These are phyloP conservation scores for Limosa lapponica DNA, from an alignment of 2,797 vertebrate genomes.

Conservation along the genomic window DNA sequence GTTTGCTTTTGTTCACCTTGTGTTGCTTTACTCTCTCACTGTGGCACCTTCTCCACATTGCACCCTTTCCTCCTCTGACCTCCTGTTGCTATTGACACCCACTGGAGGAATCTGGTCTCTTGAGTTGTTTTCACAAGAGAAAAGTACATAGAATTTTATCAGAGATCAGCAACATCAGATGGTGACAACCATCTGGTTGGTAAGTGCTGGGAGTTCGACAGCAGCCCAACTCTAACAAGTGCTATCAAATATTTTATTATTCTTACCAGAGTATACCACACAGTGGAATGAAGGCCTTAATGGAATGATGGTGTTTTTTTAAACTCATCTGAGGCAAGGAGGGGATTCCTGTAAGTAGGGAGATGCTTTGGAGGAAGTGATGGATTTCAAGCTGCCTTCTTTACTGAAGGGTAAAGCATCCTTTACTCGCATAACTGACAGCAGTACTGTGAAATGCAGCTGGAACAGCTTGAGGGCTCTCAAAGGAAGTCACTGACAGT, in stretches of 20 bases:
- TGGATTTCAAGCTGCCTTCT: background rate
- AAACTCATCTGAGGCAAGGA: background rate
- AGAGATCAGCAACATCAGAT: background rate
- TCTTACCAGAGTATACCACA: background rate
- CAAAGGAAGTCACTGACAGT: background rate
- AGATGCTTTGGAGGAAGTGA: background rate
- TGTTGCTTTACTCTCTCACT: background rate
- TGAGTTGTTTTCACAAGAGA: background rate
- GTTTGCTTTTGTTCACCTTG: background rate
- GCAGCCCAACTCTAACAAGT: background rate
- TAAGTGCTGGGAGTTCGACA: background rate
- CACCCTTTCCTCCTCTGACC: background rate
- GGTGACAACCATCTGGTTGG: background rate
- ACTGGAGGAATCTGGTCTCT: background rate
- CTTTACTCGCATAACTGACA: background rate
- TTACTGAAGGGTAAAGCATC: background rate
- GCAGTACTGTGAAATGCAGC: background rate
- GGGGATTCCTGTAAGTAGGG: background rate
- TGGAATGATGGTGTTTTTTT: background rate
- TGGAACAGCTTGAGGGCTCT: conserved; percentile 8
- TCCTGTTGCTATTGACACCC: background rate
- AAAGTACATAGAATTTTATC: background rate
- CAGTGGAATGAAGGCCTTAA: background rate
- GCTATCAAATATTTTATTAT: background rate
- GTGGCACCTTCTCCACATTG: background rate